phyloP scores from a whole-genome alignment of 2,797 vertebrate species.

The Anolis apletophallus region DNA sequence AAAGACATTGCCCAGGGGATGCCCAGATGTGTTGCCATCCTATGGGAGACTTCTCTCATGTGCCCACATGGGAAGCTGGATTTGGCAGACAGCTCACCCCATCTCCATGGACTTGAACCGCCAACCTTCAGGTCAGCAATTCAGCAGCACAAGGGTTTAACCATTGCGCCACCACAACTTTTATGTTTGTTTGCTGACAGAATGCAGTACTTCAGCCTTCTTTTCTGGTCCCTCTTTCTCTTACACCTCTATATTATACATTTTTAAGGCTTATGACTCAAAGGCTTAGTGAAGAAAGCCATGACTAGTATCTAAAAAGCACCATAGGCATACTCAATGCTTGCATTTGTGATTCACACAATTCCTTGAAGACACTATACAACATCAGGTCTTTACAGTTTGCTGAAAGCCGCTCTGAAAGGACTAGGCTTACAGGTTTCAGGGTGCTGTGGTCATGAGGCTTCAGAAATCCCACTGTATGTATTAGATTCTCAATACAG shows the following conservation, averaged over 20 bases:
- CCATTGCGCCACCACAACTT: too few species aligned
- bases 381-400: neutral
- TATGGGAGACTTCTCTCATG: too few species aligned
- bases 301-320: neutral
- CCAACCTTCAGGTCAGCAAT: too few species aligned
- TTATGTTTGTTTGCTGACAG: neutral
- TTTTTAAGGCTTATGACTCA: neutral
- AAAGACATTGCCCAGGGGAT: too few species aligned
- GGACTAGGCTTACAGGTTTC: conserved; percentile 4
- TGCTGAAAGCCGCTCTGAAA: neutral
- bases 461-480: neutral
- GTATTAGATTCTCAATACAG: conserved; percentile 7
- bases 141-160: too few species aligned
- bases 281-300: conserved; percentile 3
- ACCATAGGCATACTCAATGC: neutral
- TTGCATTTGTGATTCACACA: neutral
- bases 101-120: too few species aligned
- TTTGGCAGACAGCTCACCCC: too few species aligned
- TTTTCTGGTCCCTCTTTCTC: neutral
- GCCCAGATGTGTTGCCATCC: too few species aligned
- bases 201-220: neutral
- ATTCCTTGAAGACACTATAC: neutral
- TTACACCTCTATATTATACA: neutral
- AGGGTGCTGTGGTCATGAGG: neutral
- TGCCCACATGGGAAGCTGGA: too few species aligned